Evolutionary conservation across 2,888 invertebrate species (phyloP), one percentile per base, ranked within the genome.

Genomic region (Eumerus sabulonum): DNA sequence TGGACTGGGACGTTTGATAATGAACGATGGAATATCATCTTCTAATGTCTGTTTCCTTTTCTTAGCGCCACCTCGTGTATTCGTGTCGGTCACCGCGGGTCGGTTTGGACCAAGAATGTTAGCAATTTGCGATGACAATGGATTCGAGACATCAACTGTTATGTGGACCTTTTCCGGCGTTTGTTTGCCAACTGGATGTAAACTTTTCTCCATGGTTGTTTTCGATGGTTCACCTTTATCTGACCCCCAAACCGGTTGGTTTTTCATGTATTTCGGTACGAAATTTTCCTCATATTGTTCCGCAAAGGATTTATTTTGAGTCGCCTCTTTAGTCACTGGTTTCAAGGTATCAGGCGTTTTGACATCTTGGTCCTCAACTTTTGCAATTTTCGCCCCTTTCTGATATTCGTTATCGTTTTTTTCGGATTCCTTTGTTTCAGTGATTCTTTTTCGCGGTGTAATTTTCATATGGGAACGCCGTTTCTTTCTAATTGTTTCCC

Each of bases 1-100:
- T 9, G 83, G 51, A 40, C 35, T 63, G 0, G 83, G 84, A 42
- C 84, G 82, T 51, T 85, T 84, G 40, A 84, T 84, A 45, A 84
- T 77, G 70, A 84, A 85, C 0, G 84, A 83, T 5, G 84, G 84
- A 14, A 85, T 84, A 40, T 86, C 86, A 66, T 86, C 85, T 81
- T 85, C 84, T 11, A 84, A 76, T 3, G 85, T 84, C 68, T 83
- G 77, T 68, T 85, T 86, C 57, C 86, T 81, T 63, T 85, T 85
- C 66, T 79, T 83, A 13, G 72, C 45, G 9, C 17, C 45, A 0
- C 13, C 36, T 16, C 18, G 35, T 7, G 1, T 13, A 1, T 47
- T 47, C 1, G 57, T 48, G 36, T 67, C 53, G 1, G 56, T 54
- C 12, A 38, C 18, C 1, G 60, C 9, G 18, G 54, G 18, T 27